phyloP scores from a whole-genome alignment of 2,113 vertebrate species.

The Cepphus grylle region DNA sequence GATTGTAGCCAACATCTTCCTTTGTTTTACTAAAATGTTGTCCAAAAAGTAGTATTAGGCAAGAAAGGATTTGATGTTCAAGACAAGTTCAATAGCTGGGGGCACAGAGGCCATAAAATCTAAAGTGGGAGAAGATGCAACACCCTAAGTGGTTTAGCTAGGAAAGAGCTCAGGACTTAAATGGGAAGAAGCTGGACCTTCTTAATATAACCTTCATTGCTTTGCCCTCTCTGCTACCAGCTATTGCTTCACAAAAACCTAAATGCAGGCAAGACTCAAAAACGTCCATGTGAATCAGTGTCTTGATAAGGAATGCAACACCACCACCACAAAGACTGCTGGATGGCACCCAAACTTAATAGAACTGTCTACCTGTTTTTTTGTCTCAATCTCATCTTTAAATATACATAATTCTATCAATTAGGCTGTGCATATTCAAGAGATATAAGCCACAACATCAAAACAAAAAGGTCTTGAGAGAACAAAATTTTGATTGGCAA shows the following conservation, averaged over 20 bases:
- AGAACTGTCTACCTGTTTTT: background rate
- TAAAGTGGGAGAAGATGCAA: background rate
- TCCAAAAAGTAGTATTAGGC: background rate
- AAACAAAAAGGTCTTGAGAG: background rate
- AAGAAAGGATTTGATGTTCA: background rate
- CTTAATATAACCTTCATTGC: background rate
- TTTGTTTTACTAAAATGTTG: background rate
- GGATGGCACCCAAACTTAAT: background rate
- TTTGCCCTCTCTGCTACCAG: background rate
- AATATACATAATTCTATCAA: background rate
- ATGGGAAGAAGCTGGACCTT: background rate
- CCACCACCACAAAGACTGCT: background rate
- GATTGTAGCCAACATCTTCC: background rate
- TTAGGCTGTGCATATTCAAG: background rate
- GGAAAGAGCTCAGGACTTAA: background rate
- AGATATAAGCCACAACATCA: background rate
- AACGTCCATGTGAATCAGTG: fast-evolving
- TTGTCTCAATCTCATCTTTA: background rate
- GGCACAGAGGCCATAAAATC: background rate
- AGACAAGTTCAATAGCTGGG: background rate
- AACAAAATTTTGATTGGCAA: background rate
- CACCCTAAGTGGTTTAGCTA: background rate
- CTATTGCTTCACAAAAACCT: background rate
- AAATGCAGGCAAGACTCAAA: background rate
- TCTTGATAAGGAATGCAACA: background rate